phyloP scores from a whole-genome alignment of 2,113 vertebrate species.

The Thymallus thymallus region DNA sequence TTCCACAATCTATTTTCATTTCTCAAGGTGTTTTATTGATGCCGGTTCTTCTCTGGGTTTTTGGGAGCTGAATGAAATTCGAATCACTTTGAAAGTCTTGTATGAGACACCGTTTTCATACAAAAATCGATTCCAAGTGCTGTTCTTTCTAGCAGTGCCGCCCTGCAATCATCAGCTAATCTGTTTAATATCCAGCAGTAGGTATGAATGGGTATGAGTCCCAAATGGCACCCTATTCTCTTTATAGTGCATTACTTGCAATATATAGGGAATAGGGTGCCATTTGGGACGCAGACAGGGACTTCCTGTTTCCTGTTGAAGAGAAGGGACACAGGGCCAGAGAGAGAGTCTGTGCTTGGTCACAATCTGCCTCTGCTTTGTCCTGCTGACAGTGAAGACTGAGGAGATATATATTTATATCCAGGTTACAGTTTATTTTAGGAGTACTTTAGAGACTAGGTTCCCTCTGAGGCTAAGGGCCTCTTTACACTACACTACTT shows the following conservation, averaged over 20 bases:
- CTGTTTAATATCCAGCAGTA: neutral
- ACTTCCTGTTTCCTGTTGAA: neutral
- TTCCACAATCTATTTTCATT: constrained; percentile 2
- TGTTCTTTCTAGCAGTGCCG: neutral
- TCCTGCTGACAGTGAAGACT: neutral
- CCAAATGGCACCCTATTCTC: too few relatives aligned
- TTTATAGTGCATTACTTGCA: too few relatives aligned
- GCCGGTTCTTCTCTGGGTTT: neutral
- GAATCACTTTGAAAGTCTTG: neutral
- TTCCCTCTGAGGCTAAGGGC: too few relatives aligned
- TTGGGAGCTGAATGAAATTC: neutral
- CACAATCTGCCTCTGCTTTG: neutral
- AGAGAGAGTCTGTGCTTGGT: too few relatives aligned
- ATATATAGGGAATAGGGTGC: too few relatives aligned
- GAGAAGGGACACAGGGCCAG: neutral
- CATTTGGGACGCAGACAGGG: neutral
- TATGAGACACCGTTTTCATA: neutral
- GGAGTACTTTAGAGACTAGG: neutral
- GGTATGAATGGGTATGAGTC: neutral
- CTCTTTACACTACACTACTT: too few relatives aligned
- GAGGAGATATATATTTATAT: neutral
- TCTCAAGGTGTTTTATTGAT: neutral
- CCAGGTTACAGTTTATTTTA: neutral
- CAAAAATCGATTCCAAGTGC: neutral
- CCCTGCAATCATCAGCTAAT: neutral